Conservation (phyloP, 2,888 invertebrate species). For the Serrognathus titanus region DNA sequence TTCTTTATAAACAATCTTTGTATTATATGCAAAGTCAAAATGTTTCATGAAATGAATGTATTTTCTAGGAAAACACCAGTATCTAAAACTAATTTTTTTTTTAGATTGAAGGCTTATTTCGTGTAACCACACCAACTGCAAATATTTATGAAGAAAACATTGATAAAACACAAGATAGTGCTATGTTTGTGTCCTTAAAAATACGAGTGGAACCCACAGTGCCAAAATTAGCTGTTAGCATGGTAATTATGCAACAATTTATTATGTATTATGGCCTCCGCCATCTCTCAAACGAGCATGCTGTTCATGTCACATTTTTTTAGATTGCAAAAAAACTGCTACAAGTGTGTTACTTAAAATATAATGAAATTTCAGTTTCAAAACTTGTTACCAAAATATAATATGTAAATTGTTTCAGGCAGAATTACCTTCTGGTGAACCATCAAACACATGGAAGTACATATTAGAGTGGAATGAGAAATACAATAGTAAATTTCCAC, state of each 20-base stretch:
- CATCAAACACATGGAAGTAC: conserved; percentile 51
- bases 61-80: too few species aligned
- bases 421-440: conserved; percentile 51
- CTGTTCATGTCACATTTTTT: too few species aligned
- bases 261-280: not conserved
- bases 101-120: conserved; percentile 81
- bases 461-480: conserved; percentile 53
- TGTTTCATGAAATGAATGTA: too few species aligned
- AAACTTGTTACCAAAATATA: not conserved
- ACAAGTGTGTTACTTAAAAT: not conserved
- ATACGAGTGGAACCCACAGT: conserved; percentile 37
- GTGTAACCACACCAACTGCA: conserved; percentile 68
- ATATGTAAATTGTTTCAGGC: conserved; percentile 30
- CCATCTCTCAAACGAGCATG: too few species aligned
- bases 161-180: conserved; percentile 19
- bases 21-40: too few species aligned
- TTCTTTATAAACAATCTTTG: too few species aligned
- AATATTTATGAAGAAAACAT: conserved; percentile 61
- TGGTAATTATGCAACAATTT: conserved; percentile 33
- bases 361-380: not conserved
- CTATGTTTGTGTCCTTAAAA: conserved; percentile 36
- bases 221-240: conserved; percentile 39
- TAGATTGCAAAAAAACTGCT: too few species aligned
- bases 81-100: conserved; percentile 29
- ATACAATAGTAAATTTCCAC: conserved; percentile 52